A percentile compares a stretch with the other conserved stretches of the same genome.
phyloP scores from a whole-genome alignment of 1,140 invertebrate genomes.

The Anastrepha obliqua region DNA sequence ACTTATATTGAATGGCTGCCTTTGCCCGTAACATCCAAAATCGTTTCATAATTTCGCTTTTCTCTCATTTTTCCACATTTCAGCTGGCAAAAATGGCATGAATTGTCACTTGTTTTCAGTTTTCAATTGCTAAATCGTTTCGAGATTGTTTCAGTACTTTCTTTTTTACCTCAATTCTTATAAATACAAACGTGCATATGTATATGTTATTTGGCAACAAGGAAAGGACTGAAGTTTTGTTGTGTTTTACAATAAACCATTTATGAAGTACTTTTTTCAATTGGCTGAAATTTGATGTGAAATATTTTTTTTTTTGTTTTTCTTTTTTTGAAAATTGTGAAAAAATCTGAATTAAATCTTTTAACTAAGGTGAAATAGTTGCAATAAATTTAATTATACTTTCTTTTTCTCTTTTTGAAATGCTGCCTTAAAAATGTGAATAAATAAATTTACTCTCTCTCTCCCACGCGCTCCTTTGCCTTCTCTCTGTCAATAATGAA shows the following conservation, averaged over 20 bases:
- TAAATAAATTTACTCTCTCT: background rate
- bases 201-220: constrained; percentile 48
- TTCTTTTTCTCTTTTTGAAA: constrained; percentile 49
- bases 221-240: constrained; percentile 49
- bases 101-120: constrained; percentile 13
- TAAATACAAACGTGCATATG: background rate
- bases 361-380: background rate
- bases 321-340: background rate
- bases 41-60: background rate
- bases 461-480: background rate
- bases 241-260: constrained; percentile 5
- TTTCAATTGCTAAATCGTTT: constrained; percentile 21
- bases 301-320: background rate
- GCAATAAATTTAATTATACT: background rate
- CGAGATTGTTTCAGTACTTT: constrained; percentile 39
- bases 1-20: background rate
- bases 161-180: background rate
- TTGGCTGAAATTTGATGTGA: constrained; percentile 46
- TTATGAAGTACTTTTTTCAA: background rate
- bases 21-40: background rate
- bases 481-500: no score
- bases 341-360: background rate
- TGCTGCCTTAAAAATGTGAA: constrained; percentile 37
- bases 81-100: background rate
- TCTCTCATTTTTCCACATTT: background rate